phyloP scores from a whole-genome alignment of 2,888 invertebrate genomes.

The Sarcophaga variegata region DNA sequence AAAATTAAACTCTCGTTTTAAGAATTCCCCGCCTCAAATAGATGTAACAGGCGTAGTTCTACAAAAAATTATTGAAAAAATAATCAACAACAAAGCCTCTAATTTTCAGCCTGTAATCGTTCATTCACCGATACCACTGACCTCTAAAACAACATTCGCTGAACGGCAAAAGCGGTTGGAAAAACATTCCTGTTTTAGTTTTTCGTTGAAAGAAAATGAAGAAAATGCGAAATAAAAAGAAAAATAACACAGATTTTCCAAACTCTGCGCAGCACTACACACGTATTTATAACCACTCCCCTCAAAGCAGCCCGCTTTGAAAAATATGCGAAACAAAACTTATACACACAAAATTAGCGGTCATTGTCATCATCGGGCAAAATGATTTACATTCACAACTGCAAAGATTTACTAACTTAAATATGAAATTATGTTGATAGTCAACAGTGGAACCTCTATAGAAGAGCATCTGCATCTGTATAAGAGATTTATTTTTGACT shows the following conservation, averaged over 20 bases:
- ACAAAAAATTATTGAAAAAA: no score
- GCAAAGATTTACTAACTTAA: not conserved
- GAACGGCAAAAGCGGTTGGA: not conserved
- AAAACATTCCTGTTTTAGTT: conserved; percentile 34
- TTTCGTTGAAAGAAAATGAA: not conserved
- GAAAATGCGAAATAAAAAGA: no score
- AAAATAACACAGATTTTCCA: not conserved
- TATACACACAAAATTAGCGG: conserved; percentile 44
- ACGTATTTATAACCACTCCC: not conserved
- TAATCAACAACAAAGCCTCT: not conserved
- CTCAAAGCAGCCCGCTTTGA: not conserved
- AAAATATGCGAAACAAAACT: not conserved
- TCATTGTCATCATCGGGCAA: conserved; percentile 48
- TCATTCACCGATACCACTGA: conserved; percentile 22
- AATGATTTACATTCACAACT: conserved; percentile 24
- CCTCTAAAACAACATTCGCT: not conserved
- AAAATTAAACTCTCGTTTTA: no score
- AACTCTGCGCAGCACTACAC: not conserved
- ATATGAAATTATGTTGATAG: not conserved
- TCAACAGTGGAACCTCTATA: not conserved
- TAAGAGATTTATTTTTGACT: no score
- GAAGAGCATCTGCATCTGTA: no score
- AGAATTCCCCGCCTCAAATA: no score
- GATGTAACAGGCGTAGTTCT: no score
- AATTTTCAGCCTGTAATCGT: not conserved